phyloP scores from a whole-genome alignment of 2,113 vertebrate genomes.

The Phaetusa simplex region DNA sequence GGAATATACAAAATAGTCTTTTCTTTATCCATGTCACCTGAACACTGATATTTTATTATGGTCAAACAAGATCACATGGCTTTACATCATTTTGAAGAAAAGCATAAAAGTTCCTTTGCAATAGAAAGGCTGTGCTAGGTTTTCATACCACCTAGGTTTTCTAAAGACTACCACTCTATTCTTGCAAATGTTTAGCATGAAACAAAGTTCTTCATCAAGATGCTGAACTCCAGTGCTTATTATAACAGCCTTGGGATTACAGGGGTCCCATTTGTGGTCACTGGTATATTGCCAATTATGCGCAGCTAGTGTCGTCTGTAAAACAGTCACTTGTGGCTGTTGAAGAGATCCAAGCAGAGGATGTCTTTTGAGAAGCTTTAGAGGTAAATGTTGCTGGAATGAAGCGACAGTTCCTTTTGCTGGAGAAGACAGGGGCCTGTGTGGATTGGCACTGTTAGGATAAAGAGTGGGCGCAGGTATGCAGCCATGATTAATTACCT shows the following conservation, averaged over 20 bases:
- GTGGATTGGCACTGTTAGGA: background rate
- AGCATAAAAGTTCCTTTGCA: background rate
- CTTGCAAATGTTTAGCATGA: background rate
- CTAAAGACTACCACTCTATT: background rate
- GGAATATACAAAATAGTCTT: background rate
- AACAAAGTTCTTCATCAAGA: background rate
- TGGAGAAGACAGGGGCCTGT: background rate
- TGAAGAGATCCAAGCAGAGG: background rate
- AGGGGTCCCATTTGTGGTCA: background rate
- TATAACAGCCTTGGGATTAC: background rate
- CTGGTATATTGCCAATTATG: background rate
- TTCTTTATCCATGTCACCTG: background rate
- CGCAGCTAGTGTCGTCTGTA: background rate
- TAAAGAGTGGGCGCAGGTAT: background rate
- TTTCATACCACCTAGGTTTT: background rate
- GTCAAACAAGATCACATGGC: background rate
- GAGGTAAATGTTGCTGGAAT: background rate
- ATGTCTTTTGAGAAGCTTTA: background rate
- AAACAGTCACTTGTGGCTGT: background rate
- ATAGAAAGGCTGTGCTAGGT: background rate
- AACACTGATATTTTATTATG: background rate
- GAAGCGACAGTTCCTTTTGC: background rate
- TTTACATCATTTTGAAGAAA: background rate
- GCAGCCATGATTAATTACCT: background rate
- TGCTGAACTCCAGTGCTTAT: background rate